phyloP scores from a whole-genome alignment of 2,888 invertebrate genomes.

The Drosophila sordidula region DNA sequence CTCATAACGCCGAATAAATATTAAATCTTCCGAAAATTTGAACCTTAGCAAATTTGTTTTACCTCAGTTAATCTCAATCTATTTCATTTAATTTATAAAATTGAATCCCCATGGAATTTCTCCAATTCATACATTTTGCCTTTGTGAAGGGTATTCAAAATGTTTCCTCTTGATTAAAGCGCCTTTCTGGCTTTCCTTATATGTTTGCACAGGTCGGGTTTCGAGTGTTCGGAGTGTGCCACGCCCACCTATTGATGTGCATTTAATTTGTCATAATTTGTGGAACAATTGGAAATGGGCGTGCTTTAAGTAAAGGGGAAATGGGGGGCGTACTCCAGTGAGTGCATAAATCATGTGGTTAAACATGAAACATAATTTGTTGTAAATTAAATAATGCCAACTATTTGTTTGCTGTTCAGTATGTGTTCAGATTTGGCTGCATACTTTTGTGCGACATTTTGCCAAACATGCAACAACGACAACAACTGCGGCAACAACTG shows the following conservation, averaged over 20 bases:
- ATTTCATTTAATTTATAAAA: too few relatives aligned
- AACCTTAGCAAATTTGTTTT: too few relatives aligned
- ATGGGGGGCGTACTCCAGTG: conserved; percentile 5
- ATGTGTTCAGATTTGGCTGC: conserved; percentile 50
- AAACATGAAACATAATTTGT: conserved; percentile 77
- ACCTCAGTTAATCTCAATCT: too few relatives aligned
- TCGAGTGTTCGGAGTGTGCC: conserved; percentile 5
- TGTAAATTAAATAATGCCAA: conserved; percentile 74
- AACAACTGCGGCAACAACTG: conserved; percentile 34
- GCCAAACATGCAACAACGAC: conserved; percentile 54
- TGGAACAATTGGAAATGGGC: conserved; percentile 54
- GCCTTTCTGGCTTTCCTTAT: not conserved
- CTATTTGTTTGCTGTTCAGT: conserved; percentile 62
- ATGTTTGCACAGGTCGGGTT: conserved; percentile 26
- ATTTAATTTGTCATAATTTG: conserved; percentile 73
- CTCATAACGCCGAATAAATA: too few relatives aligned
- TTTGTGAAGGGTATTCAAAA: not conserved
- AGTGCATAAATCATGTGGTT: conserved; percentile 77
- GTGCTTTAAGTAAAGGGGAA: not conserved
- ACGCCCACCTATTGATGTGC: conserved; percentile 41
- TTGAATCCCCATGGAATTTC: not conserved
- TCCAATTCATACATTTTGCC: not conserved
- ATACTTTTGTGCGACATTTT: conserved; percentile 60
- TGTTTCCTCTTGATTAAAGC: not conserved
- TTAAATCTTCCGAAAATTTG: too few relatives aligned